These are phyloP conservation scores for Cynopterus sphinx DNA, from an alignment of 2,797 vertebrate species.

Conservation along the genomic window DNA sequence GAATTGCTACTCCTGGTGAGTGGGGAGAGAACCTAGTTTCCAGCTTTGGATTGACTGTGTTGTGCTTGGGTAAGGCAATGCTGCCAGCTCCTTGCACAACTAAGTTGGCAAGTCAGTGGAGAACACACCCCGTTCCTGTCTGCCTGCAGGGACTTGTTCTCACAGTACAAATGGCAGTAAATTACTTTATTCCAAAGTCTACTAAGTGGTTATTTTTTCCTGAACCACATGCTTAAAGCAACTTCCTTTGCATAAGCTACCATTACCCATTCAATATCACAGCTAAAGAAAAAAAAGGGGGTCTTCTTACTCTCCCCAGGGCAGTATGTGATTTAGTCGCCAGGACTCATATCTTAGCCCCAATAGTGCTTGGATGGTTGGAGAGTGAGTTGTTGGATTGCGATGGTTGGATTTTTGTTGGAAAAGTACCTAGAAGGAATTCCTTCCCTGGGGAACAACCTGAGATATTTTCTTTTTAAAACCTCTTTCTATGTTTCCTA, in stretches of 20 bases:
- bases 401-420: neutral
- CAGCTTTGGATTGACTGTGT: neutral
- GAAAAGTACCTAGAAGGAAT: neutral
- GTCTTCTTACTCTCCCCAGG: neutral
- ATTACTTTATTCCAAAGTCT: slow-evolving; percentile 13
- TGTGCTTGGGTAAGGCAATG: neutral
- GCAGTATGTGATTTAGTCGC: neutral
- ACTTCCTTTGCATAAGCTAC: neutral
- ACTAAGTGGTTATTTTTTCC: neutral
- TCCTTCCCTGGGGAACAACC: neutral
- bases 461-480: neutral
- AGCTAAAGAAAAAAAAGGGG: neutral
- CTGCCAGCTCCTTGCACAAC: neutral
- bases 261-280: neutral
- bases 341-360: neutral
- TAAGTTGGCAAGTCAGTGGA: neutral
- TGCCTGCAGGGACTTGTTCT: slow-evolving; percentile 58
- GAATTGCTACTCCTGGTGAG: neutral
- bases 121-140: neutral
- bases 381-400: neutral
- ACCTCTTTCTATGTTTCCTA: slow-evolving; percentile 7
- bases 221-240: neutral
- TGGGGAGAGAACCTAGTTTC: neutral
- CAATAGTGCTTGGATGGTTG: neutral
- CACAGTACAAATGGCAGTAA: neutral